These are phyloP conservation scores for Frankliniella intonsa DNA, from an alignment of 2,888 invertebrate species.

Conservation along the genomic window DNA sequence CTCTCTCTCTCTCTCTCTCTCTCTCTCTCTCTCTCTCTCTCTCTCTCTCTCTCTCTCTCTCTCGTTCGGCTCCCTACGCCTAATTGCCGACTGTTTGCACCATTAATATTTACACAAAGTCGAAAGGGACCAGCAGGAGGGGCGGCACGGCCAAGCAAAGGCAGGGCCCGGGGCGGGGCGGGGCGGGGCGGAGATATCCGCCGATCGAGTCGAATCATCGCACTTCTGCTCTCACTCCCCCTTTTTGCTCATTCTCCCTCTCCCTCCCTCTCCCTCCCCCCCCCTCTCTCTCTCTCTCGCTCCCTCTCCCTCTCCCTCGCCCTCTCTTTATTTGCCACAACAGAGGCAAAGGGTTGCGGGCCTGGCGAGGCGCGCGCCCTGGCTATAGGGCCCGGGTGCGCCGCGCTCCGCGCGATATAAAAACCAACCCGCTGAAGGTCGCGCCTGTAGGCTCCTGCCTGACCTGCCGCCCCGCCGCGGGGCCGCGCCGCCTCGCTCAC, in stretches of 20 bases:
- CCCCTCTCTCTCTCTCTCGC: too few species aligned
- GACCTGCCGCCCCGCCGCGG: too few species aligned
- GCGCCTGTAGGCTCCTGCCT: too few species aligned
- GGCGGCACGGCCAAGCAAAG: neutral
- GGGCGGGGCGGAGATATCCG: neutral
- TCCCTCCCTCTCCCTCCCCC: too few species aligned
- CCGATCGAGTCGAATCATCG: constrained; percentile 1
- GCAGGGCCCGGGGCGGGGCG: neutral
- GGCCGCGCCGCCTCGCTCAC: too few species aligned
- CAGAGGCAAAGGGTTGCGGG: neutral
- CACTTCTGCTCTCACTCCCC: neutral
- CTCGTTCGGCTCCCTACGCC: neutral
- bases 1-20: neutral
- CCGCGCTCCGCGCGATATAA: neutral
- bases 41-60: neutral
- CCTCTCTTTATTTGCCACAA: too few species aligned
- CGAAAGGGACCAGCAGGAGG: neutral
- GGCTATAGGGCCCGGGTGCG: neutral
- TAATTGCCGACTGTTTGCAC: constrained; percentile 15
- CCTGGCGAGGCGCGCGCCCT: neutral
- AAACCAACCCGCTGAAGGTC: neutral
- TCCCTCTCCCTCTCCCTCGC: too few species aligned
- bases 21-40: neutral
- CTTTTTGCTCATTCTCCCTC: too few species aligned
- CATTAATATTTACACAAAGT: constrained; percentile 25